Evolutionary conservation across 2,888 invertebrate genomes (phyloP).

Genomic region (Microplitis manilae): DNA sequence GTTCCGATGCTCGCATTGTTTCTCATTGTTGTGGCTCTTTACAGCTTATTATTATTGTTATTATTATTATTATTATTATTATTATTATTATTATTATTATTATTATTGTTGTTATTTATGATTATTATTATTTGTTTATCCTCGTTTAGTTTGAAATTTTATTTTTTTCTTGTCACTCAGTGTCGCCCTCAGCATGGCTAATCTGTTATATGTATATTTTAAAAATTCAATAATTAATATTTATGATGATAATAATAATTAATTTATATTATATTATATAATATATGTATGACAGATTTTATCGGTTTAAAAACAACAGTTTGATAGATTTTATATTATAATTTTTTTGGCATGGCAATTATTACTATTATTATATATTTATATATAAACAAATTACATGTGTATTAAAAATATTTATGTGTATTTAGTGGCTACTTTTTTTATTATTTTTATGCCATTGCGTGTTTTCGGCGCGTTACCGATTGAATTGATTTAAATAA

Average conservation of each 20-base stretch:
- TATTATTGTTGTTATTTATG: not conserved
- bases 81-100: not conserved
- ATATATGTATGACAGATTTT: conserved; percentile 54
- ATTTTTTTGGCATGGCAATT: conserved; percentile 67
- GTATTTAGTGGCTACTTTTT: conserved; percentile 55
- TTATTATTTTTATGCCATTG: conserved; percentile 31
- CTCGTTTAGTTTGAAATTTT: conserved; percentile 55
- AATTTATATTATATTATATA: conserved; percentile 35
- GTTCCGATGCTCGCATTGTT: conserved; percentile 71
- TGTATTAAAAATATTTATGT: conserved; percentile 47
- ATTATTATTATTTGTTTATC: conserved; percentile 40
- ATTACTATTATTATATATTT: conserved; percentile 52
- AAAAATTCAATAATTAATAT: conserved; percentile 34
- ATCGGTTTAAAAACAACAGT: conserved; percentile 44
- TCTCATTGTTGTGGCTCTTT: conserved; percentile 73
- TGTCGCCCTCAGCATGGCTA: conserved; percentile 71
- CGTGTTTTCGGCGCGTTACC: conserved; percentile 44
- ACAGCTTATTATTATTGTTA: conserved; percentile 68
- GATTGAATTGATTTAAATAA: no score
- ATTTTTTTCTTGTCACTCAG: conserved; percentile 57
- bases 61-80: no score
- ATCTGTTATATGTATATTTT: conserved; percentile 60
- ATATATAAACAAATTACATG: conserved; percentile 51
- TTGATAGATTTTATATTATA: conserved; percentile 50
- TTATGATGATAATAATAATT: conserved; percentile 26